phyloP scores from a whole-genome alignment of 2,888 invertebrate species.

The Limenitis arthemis region DNA sequence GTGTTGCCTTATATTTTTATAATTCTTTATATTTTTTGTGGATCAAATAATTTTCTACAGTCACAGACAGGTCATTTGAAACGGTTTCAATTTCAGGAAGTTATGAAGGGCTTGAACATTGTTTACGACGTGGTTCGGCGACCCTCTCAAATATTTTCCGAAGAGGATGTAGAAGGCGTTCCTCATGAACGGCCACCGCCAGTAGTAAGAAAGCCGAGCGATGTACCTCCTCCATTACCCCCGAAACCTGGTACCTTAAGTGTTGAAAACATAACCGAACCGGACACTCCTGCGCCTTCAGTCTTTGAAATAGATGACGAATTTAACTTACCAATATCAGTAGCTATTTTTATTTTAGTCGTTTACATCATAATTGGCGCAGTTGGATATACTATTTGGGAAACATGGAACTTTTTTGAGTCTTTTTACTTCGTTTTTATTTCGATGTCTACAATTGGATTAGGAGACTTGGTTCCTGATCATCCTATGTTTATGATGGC shows the following conservation, averaged over 20 bases:
- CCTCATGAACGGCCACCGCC: slow-evolving; percentile 31
- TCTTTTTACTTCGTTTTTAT: slow-evolving; percentile 98
- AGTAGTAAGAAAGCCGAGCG: slow-evolving; percentile 47
- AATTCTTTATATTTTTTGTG: slow-evolving; percentile 25
- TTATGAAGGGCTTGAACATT: slow-evolving; percentile 87
- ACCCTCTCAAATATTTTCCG: slow-evolving; percentile 76
- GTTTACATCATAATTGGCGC: slow-evolving; percentile 92
- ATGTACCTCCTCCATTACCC: slow-evolving; percentile 57
- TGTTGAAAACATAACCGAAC: slow-evolving; percentile 68
- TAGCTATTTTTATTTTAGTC: slow-evolving; percentile 87
- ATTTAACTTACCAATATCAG: slow-evolving; percentile 93
- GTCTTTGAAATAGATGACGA: slow-evolving; percentile 90
- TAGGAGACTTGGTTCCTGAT: slow-evolving; percentile 92
- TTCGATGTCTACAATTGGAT: slow-evolving; percentile 97
- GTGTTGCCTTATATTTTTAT: slow-evolving; percentile 31
- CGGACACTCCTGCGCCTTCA: slow-evolving; percentile 84
- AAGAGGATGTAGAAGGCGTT: slow-evolving; percentile 54
- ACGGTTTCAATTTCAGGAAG: slow-evolving; percentile 68
- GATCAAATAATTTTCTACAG: not conserved
- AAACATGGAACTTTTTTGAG: slow-evolving; percentile 92
- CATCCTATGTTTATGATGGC: slow-evolving; percentile 92
- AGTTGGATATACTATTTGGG: slow-evolving; percentile 81
- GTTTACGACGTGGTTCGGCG: slow-evolving; percentile 85
- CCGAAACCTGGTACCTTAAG: slow-evolving; percentile 50
- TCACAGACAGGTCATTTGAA: not conserved